Base-by-base conservation (phyloP, 2,797 vertebrate species). In the Platalea minor region DNA sequence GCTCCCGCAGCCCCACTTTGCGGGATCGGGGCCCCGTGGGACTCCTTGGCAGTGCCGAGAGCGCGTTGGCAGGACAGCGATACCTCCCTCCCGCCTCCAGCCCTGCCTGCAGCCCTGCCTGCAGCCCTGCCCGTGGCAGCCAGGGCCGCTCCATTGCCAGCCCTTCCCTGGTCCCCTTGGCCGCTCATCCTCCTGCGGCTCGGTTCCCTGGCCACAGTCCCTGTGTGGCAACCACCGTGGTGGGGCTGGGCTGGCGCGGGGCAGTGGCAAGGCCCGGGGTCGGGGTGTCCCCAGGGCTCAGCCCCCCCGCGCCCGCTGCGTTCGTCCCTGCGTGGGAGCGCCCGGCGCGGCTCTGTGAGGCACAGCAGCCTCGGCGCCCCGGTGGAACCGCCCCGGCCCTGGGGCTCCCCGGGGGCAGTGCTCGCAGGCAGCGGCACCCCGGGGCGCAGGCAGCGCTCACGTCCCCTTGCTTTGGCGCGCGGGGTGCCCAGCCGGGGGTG, bases 111-210 rank as follows among this genome's bases (percentile, higher is more conserved):
- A 39, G 37, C 37, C 37, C 41, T 41, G 41, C 41, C 41, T 41
- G 41, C 41, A 41, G 39, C 39, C 39, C 39, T 41, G 39, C 39
- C 39, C 5, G 13, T 12, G 41, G 46, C 10, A 10, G 45, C 19
- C 45, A 10, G 46, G 53, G 16, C 46, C 7, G 2, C 17, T 21
- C n/a, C 21, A 5, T 26, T 5, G 11, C 33, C 11, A 9, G 51
- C 28, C 67, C 18, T 14, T 41, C 24, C 56, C 17, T 3, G 2
- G 25, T 72, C 24, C n/a, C 67, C 13, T 37, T 3, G 1, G 35
- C 37, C 0, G 0, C 60, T 68, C 0, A 0, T 17, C 50, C 67
- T 48, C 50, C 74, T 1, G 5, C n/a, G 12, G 31, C 17, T 37
- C 6, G 1, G 24, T 56, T 35, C 56, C 73, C 67, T 24, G 31